These are phyloP conservation scores for Plectropomus leopardus DNA, from an alignment of 2,113 vertebrate species.

Conservation along the genomic window DNA sequence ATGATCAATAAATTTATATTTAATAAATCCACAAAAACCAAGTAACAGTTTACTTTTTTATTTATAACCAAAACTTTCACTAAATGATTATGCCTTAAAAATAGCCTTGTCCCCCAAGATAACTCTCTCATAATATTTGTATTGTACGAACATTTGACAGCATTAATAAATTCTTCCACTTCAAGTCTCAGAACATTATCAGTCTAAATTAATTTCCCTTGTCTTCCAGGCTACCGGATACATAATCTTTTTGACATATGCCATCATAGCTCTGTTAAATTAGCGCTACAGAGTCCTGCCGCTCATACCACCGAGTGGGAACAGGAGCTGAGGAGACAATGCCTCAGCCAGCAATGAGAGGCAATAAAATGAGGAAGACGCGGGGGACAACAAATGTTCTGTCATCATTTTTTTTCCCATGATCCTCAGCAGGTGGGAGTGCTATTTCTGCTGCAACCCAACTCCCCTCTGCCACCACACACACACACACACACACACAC, in stretches of 20 bases:
- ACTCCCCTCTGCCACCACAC: constrained; percentile 61
- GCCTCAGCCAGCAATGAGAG: constrained; percentile 33
- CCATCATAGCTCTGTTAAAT: constrained; percentile 2
- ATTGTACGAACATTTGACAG: no score
- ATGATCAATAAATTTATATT: neutral
- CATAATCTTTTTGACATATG: neutral
- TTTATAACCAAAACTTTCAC: no score
- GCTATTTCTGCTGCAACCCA: constrained; percentile 84
- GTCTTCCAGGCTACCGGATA: neutral
- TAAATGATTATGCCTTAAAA: no score
- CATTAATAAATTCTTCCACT: neutral
- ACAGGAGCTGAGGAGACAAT: constrained; percentile 14
- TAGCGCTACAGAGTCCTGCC: neutral
- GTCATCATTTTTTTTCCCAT: constrained; percentile 57
- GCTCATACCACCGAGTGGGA: neutral
- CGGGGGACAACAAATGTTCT: constrained; percentile 66
- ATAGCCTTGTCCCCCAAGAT: no score
- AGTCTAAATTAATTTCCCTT: neutral
- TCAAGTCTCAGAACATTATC: no score
- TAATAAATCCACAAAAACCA: neutral
- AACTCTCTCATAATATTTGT: no score
- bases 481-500: constrained; percentile 28
- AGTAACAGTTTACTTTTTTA: neutral
- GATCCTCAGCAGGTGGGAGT: constrained; percentile 83
- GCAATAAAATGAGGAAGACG: constrained; percentile 51